These are phyloP conservation scores for Drosophila monieri DNA, from an alignment of 2,888 invertebrate species.

Conservation along the genomic window DNA sequence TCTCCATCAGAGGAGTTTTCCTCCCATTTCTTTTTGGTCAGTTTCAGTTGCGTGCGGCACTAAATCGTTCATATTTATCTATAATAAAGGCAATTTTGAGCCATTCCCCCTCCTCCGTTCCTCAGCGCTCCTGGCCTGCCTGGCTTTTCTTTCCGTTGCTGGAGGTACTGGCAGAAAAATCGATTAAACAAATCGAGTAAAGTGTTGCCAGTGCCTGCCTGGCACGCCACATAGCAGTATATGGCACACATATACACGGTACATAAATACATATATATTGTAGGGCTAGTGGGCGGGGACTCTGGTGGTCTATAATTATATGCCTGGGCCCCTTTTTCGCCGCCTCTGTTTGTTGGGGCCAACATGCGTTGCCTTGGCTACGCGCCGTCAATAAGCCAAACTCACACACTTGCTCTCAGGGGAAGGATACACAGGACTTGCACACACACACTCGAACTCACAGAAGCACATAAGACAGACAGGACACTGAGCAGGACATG, in stretches of 20 bases:
- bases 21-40: slow-evolving; percentile 14
- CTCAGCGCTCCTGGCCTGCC: slow-evolving; percentile 1
- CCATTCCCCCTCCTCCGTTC: slow-evolving; percentile 14
- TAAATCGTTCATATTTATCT: slow-evolving; percentile 73
- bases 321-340: slow-evolving; percentile 42
- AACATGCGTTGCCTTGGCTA: slow-evolving; percentile 67
- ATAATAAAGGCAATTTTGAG: slow-evolving; percentile 75
- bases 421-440: slow-evolving; percentile 16
- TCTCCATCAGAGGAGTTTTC: slow-evolving; percentile 1
- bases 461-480: slow-evolving; percentile 25
- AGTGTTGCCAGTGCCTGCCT: slow-evolving; percentile 62
- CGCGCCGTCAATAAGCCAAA: slow-evolving; percentile 69
- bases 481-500: slow-evolving; percentile 42
- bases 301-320: slow-evolving; percentile 65
- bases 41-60: slow-evolving; percentile 67
- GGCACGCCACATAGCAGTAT: slow-evolving; percentile 48
- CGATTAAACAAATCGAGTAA: slow-evolving; percentile 80
- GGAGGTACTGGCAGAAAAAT: slow-evolving; percentile 65
- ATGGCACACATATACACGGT: slow-evolving; percentile 23
- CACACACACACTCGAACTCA: slow-evolving; percentile 7
- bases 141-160: slow-evolving; percentile 3
- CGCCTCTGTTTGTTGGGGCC: slow-evolving; percentile 67
- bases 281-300: slow-evolving; percentile 10
- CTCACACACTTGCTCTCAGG: slow-evolving; percentile 49
- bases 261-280: slow-evolving; percentile 14